phyloP scores from a whole-genome alignment of 2,113 vertebrate genomes.

The Myrmecobius fasciatus region DNA sequence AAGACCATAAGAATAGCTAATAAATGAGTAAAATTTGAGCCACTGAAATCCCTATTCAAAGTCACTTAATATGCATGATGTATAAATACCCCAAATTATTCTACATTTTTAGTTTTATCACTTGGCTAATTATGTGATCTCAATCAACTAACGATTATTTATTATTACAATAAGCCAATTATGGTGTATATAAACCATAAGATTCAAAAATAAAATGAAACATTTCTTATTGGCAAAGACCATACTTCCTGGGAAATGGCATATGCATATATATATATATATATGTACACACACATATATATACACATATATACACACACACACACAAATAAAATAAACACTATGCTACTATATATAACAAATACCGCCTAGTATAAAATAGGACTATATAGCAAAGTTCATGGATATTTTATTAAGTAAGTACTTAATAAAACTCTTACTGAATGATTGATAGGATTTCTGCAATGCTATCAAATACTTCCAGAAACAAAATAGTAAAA shows the following conservation, averaged over 20 bases:
- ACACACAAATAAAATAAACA: not conserved
- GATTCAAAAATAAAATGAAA: not conserved
- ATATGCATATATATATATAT: not conserved
- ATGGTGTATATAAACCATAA: too few species aligned
- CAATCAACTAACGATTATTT: not conserved
- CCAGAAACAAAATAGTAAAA: not conserved
- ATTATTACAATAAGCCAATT: not conserved
- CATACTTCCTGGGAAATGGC: not conserved
- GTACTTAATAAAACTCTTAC: not conserved
- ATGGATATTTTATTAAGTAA: not conserved
- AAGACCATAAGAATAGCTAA: not conserved
- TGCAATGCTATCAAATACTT: not conserved
- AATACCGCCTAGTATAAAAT: not conserved
- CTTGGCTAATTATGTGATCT: not conserved
- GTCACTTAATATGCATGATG: not conserved
- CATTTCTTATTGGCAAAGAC: not conserved
- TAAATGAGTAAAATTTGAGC: not conserved
- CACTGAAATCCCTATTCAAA: not conserved
- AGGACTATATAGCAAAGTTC: not conserved
- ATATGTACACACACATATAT: too few species aligned
- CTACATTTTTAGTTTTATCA: not conserved
- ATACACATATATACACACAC: too few species aligned
- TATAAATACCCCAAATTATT: not conserved
- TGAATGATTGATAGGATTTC: not conserved
- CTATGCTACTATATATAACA: not conserved